Percentiles rank a stretch among this genome's conserved stretches.
These are phyloP conservation scores for Ditylenchus weischeri DNA, from an alignment of 2,888 invertebrate species.

Conservation along the genomic window DNA sequence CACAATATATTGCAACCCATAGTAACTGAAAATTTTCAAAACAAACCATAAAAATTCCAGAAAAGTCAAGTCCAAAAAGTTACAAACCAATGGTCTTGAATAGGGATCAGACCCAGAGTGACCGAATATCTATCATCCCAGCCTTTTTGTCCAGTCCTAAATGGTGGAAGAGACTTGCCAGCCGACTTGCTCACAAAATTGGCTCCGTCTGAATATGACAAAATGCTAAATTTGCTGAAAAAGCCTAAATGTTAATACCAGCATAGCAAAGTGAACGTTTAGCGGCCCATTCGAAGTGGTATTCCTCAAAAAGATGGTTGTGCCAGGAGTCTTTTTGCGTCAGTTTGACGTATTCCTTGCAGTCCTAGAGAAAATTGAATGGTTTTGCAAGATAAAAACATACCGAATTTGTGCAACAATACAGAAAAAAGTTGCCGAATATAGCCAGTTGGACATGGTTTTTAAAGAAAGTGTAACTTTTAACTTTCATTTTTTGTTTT, in stretches of 20 bases:
- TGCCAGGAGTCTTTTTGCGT: conserved; percentile 13
- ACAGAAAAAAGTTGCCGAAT: not conserved
- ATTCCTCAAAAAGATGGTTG: conserved; percentile 18
- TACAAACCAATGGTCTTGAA: conserved; percentile 11
- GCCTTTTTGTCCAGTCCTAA: not conserved
- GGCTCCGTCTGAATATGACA: conserved; percentile 8
- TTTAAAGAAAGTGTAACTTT: no score
- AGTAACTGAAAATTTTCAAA: conserved; percentile 2
- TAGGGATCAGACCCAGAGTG: conserved; percentile 1
- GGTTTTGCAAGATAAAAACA: no score
- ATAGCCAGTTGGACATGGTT: not conserved
- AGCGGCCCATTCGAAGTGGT: conserved; percentile 14
- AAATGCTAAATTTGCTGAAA: not conserved
- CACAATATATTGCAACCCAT: conserved; percentile 16
- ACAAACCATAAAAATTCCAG: no score
- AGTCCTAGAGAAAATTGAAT: conserved; percentile 10
- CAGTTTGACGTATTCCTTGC: conserved; percentile 17
- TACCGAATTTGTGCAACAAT: not conserved
- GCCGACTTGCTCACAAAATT: conserved; percentile 5
- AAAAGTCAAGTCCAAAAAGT: no score
- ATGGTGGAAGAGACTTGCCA: conserved; percentile 4
- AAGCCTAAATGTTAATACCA: not conserved
- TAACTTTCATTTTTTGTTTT: no score
- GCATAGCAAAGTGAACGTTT: conserved; percentile 10
- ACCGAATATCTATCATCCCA: conserved; percentile 17